Evolutionary conservation across 2,797 vertebrate genomes (phyloP).

Genomic region (Melanotaenia nigrans): DNA sequence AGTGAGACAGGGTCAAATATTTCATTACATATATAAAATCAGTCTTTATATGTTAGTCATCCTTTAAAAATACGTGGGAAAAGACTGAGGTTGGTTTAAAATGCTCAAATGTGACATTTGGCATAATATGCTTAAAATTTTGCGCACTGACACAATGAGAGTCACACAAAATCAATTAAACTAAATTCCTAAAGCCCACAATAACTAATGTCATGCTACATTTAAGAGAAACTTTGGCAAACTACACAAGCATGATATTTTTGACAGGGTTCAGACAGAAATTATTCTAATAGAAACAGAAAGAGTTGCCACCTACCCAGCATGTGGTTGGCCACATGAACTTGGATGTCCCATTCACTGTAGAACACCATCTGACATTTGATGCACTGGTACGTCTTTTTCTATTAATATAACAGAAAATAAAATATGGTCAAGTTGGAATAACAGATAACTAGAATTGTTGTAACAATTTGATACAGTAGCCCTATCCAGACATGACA

Average conservation of each 20-base stretch:
- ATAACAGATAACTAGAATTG: background rate
- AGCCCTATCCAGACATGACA: background rate
- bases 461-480: background rate
- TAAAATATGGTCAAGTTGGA: background rate
- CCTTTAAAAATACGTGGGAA: conserved; percentile 40
- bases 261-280: conserved; percentile 48
- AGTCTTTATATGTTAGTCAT: conserved; percentile 59
- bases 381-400: conserved; percentile 99
- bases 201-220: conserved; percentile 35
- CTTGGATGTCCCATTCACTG: conserved; percentile 99
- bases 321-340: conserved; percentile 99
- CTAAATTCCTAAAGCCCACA: conserved; percentile 42
- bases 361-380: conserved; percentile 99
- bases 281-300: conserved; percentile 42
- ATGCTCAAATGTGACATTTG: conserved; percentile 41
- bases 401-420: conserved; percentile 83
- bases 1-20: conserved; percentile 81
- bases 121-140: conserved; percentile 37
- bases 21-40: conserved; percentile 70
- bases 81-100: conserved; percentile 37
- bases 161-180: conserved; percentile 48
- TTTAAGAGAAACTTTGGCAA: conserved; percentile 41
- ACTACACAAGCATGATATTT: conserved; percentile 42
- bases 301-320: conserved; percentile 89
- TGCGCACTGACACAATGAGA: conserved; percentile 31